Evolutionary conservation across 2,797 vertebrate genomes (phyloP), one percentile per base, ranked within the genome.

Genomic region (Botia almorhae): DNA sequence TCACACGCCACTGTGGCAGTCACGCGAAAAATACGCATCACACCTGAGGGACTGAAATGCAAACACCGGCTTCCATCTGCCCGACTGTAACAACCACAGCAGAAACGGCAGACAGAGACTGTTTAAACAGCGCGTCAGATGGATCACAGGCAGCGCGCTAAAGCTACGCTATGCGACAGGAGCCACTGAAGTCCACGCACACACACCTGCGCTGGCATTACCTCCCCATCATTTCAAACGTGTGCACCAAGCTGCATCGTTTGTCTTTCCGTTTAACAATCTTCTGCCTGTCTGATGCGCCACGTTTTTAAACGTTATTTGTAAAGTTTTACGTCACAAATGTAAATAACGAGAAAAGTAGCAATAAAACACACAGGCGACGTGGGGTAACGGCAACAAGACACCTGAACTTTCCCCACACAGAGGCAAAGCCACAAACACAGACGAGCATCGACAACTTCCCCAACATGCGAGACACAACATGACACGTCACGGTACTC

Each of bases 131-230:
- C 48, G 69, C 58, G 68, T 39, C 39, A 72, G 71, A 76, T 72
- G 80, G 67, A 67, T 72, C 56, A 58, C 61, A 75, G 74, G 70
- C 74, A 71, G 76, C 19, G 63, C 72, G 21, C 78, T 65, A 74
- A 73, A 80, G 61, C 78, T 58, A 76, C 81, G 67, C 82, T 84
- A 84, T 86, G 85, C 83, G 85, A 65, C 83, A 86, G 58, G 63
- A 82, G 69, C 69, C 43, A 55, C 63, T 51, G 10, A 80, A 79
- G 21, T 83, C 70, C 61, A 81, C 51, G 65, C 74, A 64, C 56
- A 50, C 26, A 68, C 51, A 56, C 43, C 21, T 84, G 70, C 70
- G 78, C 82, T 74, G 72, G 72, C 85, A 84, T 65, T 26, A 75
- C 74, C 63, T 29, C 58, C 82, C 61, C 58, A 72, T 56, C 11